Conservation (phyloP, 2,113 vertebrate species). For the Telmatochromis brachygnathus region DNA sequence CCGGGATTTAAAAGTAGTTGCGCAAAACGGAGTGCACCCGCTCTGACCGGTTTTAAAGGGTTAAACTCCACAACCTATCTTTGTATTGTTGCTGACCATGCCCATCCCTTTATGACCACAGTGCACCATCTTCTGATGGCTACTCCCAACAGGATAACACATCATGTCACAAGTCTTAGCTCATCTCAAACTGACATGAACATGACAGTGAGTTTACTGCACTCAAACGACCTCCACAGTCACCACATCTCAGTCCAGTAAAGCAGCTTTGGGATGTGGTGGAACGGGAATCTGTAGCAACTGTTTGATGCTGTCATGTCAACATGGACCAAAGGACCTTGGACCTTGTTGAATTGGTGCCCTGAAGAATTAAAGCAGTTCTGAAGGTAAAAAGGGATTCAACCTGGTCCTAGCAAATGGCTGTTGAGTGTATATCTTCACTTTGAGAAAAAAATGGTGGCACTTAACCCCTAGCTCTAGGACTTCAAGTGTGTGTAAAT, state of each 20-base stretch:
- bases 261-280: background rate
- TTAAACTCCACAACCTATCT: background rate
- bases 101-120: background rate
- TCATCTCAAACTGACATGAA: background rate
- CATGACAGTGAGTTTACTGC: background rate
- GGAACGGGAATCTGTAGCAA: background rate
- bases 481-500: background rate
- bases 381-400: background rate
- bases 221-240: background rate
- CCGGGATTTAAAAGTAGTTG: no score
- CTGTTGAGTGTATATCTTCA: background rate
- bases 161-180: background rate
- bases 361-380: background rate
- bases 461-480: background rate
- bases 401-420: background rate
- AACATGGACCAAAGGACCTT: background rate
- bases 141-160: background rate
- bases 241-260: background rate
- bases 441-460: background rate
- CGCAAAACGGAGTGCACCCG: accelerated
- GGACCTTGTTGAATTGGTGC: background rate
- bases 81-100: background rate
- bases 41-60: no score
- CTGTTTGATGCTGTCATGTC: background rate
- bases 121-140: background rate